Conservation (phyloP, 2,113 vertebrate species). For the Paramisgurnus dabryanus region DNA sequence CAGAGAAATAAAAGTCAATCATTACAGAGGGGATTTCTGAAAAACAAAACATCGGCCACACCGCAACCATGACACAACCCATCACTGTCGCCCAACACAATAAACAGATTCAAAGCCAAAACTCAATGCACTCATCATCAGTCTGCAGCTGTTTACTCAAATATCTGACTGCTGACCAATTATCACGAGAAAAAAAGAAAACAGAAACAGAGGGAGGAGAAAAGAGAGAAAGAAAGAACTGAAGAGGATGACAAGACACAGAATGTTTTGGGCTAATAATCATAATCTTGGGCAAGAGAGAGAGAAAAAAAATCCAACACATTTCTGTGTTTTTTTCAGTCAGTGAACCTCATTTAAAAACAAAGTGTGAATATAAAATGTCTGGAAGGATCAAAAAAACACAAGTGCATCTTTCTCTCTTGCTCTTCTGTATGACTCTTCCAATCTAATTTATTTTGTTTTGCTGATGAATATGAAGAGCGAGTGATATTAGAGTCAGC, state of each 20-base stretch:
- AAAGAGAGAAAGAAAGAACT: not conserved
- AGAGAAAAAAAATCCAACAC: not conserved
- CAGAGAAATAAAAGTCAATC: not conserved
- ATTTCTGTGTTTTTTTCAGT: too few relatives aligned
- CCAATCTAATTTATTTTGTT: slow-evolving; percentile 30
- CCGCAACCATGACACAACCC: not conserved
- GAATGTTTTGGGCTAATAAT: not conserved
- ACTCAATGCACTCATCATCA: not conserved
- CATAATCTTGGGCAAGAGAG: not conserved
- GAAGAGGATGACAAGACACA: not conserved
- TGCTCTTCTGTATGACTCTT: slow-evolving; percentile 20
- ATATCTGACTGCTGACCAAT: slow-evolving; percentile 18
- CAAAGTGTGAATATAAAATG: slow-evolving; percentile 28
- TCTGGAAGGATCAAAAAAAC: not conserved
- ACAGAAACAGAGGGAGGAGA: not conserved
- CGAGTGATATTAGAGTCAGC: slow-evolving; percentile 37
- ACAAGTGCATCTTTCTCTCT: not conserved
- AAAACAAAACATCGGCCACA: slow-evolving; percentile 11
- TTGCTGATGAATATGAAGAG: slow-evolving; percentile 45
- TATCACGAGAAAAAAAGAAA: not conserved
- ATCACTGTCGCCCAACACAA: not conserved
- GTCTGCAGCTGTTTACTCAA: not conserved
- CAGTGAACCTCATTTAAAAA: not conserved
- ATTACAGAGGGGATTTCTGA: not conserved
- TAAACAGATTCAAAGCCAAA: not conserved